phyloP scores from a whole-genome alignment of 2,797 vertebrate species.

The Hoplostethus atlanticus region DNA sequence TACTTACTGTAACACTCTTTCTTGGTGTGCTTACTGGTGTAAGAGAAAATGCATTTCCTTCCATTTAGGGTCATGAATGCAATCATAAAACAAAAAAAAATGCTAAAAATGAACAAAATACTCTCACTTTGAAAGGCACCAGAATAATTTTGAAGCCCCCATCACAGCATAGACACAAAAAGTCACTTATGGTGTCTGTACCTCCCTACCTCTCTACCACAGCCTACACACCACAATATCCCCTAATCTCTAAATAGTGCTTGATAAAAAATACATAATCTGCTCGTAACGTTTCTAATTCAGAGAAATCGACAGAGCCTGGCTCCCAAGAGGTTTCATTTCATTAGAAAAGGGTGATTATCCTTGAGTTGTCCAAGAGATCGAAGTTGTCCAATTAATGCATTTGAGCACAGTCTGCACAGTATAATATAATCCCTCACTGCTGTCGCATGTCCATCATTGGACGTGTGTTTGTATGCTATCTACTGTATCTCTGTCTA shows the following conservation, averaged over 20 bases:
- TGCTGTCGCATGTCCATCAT: too few relatives aligned
- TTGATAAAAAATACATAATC: conserved; percentile 57
- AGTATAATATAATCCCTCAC: neutral
- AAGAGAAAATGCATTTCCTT: conserved; percentile 24
- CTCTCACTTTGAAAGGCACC: neutral
- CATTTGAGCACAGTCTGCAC: neutral
- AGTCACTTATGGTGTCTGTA: conserved; percentile 58
- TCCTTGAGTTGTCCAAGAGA: conserved; percentile 23
- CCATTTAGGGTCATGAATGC: conserved; percentile 3
- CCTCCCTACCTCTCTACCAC: conserved; percentile 21
- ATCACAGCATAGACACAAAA: conserved; percentile 53
- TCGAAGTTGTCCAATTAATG: conserved; percentile 17
- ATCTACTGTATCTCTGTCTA: neutral
- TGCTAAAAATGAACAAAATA: conserved; percentile 19
- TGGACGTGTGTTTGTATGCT: conserved; percentile 5
- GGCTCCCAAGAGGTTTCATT: conserved; percentile 34
- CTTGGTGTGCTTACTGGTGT: conserved; percentile 28
- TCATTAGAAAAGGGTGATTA: conserved; percentile 19
- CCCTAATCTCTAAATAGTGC: conserved; percentile 62
- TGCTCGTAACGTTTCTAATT: conserved; percentile 59
- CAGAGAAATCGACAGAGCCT: conserved; percentile 43
- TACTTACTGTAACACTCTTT: conserved; percentile 20
- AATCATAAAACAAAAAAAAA: conserved; percentile 18
- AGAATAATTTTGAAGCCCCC: conserved; percentile 38
- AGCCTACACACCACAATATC: conserved; percentile 11